Evolutionary conservation across 2,113 vertebrate species (phyloP), one percentile per base, ranked within the genome.

Genomic region (Zapornia atra): DNA sequence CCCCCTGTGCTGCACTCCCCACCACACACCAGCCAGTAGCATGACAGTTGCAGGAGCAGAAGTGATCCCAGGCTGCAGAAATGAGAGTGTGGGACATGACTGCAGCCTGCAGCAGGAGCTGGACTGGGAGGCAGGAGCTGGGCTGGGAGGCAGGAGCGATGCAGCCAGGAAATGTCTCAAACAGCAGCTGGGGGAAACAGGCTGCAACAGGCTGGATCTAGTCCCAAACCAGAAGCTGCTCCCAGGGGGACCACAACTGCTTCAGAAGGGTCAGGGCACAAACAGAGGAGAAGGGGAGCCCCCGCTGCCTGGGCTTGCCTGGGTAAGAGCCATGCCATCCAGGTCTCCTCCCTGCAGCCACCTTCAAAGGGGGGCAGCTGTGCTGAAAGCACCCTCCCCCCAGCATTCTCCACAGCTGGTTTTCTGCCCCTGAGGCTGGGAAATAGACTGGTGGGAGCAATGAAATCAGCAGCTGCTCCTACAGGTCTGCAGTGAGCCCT

Each of bases 251-350:
- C 22, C 59, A 33, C 1, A 0, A 20, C 40, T 53, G 68, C 57
- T 80, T 57, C 68, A 21, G 26, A 84, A 51, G 22, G 28, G 16
- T 40, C 63, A 53, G 78, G 38, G n/a, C 21, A 48, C 0, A 4
- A n/a, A 64, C 7, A 36, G n/a, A 69, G 42, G 59, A 24, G 13
- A 24, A 31, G 20, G 8, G 56, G n/a, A 79, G 22, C 21, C 26
- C 0, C 0, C 0, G 1, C 42, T 2, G 0, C 24, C 34, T 81
- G 64, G 57, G 40, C 34, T n/a, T 73, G 16, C 0, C 0, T 2
- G 19, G 68, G 46, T 0, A 1, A 54, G n/a, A 75, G 46, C 21
- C 66, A n/a, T 25, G 53, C 21, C 72, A 42, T 25, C 33, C 53
- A 29, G 8, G 10, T 42, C 29, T 71, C 15, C 63, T 60, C 25